Base-by-base conservation (phyloP, 1,140 invertebrate genomes). In the Hirudo medicinalis region DNA sequence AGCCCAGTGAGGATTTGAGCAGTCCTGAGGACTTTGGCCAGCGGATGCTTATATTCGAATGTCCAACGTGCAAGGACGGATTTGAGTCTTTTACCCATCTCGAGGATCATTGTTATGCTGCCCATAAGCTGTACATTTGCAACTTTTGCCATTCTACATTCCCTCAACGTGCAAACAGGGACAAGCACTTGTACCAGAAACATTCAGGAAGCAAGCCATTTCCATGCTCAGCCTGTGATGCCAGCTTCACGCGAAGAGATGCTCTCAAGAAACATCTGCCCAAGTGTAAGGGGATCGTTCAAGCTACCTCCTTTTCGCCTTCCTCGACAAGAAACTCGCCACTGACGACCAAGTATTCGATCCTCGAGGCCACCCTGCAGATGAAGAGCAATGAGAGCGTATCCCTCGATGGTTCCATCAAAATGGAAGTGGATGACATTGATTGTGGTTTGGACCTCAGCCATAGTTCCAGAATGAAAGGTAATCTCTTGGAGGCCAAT, bases 121-220 rank as follows among this genome's bases (percentile, higher is more conserved):
- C 19, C n/a, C 69, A 70, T 25, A 49, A 54, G 40, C 40, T 25
- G 25, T 70, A 49, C 53, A 25, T 53, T 49, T 70, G 69, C 53
- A 49, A 40, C 3, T n/a, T 70, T 32, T 70, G 69, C 69, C 69
- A 27, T 54, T 20, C 25, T 19, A 70, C 69, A 25, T 70, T 70
- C 49, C 40, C 43, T 13, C 69, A 70, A 40, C 40, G 53, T 19
- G 69, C 53, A 49, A 70, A 49, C 43, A 36, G 53, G n/a, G 69
- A 63, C 29, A 22, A 32, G 29, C 57, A 63, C 29, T 25, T 63
- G 22, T 63, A 63, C 57, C 57, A 63, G 57, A 22, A 63, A 32
- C 57, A 63, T 63, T 22, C 57, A 32, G 57, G 57, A 13, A 63
- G 29, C 57, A 63, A 63, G 29, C 57, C 57, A 1, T 63, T 63